Evolutionary conservation across 2,113 vertebrate genomes (phyloP).

Genomic region (Amphiprion percula): DNA sequence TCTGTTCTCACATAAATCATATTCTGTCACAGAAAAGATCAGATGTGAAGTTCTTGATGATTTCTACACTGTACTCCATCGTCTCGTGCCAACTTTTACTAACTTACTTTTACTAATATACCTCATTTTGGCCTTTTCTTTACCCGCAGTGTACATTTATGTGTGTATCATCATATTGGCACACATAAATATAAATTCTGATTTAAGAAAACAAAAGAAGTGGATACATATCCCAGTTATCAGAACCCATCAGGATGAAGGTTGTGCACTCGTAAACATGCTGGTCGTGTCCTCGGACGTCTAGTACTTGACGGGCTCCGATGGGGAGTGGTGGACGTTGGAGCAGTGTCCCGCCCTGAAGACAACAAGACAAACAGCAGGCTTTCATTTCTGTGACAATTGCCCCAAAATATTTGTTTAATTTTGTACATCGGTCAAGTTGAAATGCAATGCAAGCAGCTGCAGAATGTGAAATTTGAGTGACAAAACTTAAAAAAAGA

Average conservation of each 20-base stretch:
- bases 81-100: not conserved
- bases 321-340: not conserved
- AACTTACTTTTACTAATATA: too few relatives aligned
- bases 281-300: not conserved
- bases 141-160: not conserved
- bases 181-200: slow-evolving; percentile 34
- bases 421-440: too few relatives aligned
- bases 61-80: not conserved
- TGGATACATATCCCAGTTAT: not conserved
- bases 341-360: slow-evolving; percentile 72
- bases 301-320: slow-evolving; percentile 47
- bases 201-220: not conserved
- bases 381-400: not conserved
- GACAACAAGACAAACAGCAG: not conserved
- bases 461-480: too few relatives aligned
- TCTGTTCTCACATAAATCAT: not conserved
- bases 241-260: slow-evolving; percentile 11
- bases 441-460: too few relatives aligned
- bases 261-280: slow-evolving; percentile 24
- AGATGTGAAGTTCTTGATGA: too few relatives aligned
- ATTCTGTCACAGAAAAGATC: not conserved
- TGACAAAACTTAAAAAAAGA: too few relatives aligned
- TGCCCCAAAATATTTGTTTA: too few relatives aligned
- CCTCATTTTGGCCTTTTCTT: not conserved
- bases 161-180: slow-evolving; percentile 4